Evolutionary conservation across 1,140 invertebrate genomes (phyloP).

Genomic region (Aphelenchoides besseyi): DNA sequence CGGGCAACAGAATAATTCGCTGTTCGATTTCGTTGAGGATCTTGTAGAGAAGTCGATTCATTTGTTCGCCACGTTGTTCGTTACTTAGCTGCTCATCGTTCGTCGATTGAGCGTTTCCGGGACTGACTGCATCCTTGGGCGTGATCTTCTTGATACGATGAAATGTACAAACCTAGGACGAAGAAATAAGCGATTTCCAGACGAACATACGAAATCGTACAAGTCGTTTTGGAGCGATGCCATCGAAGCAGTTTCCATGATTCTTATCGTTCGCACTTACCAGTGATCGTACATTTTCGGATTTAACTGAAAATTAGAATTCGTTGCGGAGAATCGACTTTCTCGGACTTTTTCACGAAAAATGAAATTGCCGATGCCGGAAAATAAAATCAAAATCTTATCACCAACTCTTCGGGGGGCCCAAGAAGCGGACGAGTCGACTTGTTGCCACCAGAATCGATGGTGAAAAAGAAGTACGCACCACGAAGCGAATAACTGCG

Average conservation of each 20-base stretch:
- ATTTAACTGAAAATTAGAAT: too few species aligned
- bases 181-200: conserved; percentile 19
- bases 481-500: background rate
- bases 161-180: conserved; percentile 41
- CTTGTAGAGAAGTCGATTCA: conserved; percentile 45
- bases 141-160: conserved; percentile 44
- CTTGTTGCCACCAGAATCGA: background rate
- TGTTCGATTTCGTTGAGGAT: conserved; percentile 46
- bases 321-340: too few species aligned
- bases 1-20: conserved; percentile 36
- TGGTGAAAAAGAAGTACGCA: background rate
- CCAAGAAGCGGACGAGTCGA: background rate
- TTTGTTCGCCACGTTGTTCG: conserved; percentile 44
- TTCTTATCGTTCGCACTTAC: too few species aligned
- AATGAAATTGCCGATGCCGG: background rate
- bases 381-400: conserved; percentile 1
- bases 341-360: background rate
- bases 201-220: too few species aligned
- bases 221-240: background rate
- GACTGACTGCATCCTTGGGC: conserved; percentile 33
- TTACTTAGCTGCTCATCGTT: conserved; percentile 26
- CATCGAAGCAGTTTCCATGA: background rate
- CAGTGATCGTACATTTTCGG: too few species aligned
- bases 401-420: too few species aligned
- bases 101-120: conserved; percentile 23